phyloP scores from a whole-genome alignment of 2,888 invertebrate genomes.

The Patella depressa region DNA sequence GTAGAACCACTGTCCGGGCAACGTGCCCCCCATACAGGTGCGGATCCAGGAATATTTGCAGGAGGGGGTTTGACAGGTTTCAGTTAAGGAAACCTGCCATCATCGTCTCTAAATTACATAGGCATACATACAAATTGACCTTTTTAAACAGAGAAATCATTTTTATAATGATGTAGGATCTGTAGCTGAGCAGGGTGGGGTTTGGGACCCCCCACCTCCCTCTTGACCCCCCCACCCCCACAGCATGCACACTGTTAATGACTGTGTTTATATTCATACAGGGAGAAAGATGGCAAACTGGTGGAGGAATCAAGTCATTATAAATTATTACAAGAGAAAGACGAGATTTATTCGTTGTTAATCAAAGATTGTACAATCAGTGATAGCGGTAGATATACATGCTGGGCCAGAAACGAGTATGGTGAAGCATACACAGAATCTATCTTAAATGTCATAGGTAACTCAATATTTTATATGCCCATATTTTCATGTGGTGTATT shows the following conservation, averaged over 20 bases:
- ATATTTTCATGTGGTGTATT: background rate
- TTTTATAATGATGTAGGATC: too few species aligned
- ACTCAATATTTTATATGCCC: slow-evolving; percentile 22
- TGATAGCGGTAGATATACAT: slow-evolving; percentile 82
- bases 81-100: too few species aligned
- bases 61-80: too few species aligned
- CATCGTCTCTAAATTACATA: too few species aligned
- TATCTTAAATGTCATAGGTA: slow-evolving; percentile 63
- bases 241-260: background rate
- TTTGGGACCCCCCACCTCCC: too few species aligned
- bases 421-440: slow-evolving; percentile 74
- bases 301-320: slow-evolving; percentile 55
- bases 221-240: too few species aligned
- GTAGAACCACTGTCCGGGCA: too few species aligned
- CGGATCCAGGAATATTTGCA: too few species aligned
- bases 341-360: slow-evolving; percentile 69
- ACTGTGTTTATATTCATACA: slow-evolving; percentile 28
- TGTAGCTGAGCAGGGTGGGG: too few species aligned
- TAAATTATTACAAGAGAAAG: slow-evolving; percentile 60
- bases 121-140: too few species aligned
- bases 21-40: too few species aligned
- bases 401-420: slow-evolving; percentile 85
- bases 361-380: slow-evolving; percentile 66
- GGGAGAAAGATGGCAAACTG: slow-evolving; percentile 66
- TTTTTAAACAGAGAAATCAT: too few species aligned